Percentiles rank a stretch among this genome's conserved stretches.
Evolutionary conservation across 92 coral and sea anemone genomes (phyloP).

Genomic region (Epizoanthus ramosus): DNA sequence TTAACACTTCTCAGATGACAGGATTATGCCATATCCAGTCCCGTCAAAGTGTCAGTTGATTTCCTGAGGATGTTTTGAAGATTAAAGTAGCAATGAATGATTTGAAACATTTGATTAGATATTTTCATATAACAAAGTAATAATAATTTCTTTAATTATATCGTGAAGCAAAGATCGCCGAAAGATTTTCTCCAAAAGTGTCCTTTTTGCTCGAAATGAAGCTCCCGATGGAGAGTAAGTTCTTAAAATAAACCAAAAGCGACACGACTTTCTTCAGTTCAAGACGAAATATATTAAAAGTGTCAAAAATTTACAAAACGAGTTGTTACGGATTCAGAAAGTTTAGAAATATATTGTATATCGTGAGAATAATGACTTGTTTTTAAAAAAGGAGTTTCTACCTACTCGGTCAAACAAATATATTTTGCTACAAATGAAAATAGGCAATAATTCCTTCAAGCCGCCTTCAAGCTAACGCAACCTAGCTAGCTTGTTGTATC

Average conservation of each 20-base stretch:
- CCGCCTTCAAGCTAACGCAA: background rate
- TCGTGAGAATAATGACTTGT: too few species aligned
- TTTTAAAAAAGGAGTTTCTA: too few species aligned
- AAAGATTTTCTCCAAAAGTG: background rate
- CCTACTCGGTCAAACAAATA: too few species aligned
- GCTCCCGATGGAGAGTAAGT: too few species aligned
- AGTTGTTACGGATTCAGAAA: background rate
- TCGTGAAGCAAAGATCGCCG: background rate
- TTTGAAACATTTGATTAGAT: background rate
- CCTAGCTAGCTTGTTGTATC: background rate
- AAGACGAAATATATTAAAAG: conserved; percentile 1
- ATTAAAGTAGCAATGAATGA: background rate
- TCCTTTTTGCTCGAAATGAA: too few species aligned
- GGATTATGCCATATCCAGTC: background rate
- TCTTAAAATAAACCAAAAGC: too few species aligned
- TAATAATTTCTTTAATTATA: background rate
- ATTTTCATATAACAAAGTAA: background rate
- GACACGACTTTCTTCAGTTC: background rate
- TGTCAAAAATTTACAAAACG: background rate
- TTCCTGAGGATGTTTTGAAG: conserved; percentile 12
- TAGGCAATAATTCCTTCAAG: too few species aligned
- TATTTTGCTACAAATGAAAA: too few species aligned
- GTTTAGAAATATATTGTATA: background rate
- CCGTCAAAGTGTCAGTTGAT: conserved; percentile 11
- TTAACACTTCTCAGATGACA: background rate